Conservation (phyloP, 2,113 vertebrate species). For the Podarcis raffonei region DNA sequence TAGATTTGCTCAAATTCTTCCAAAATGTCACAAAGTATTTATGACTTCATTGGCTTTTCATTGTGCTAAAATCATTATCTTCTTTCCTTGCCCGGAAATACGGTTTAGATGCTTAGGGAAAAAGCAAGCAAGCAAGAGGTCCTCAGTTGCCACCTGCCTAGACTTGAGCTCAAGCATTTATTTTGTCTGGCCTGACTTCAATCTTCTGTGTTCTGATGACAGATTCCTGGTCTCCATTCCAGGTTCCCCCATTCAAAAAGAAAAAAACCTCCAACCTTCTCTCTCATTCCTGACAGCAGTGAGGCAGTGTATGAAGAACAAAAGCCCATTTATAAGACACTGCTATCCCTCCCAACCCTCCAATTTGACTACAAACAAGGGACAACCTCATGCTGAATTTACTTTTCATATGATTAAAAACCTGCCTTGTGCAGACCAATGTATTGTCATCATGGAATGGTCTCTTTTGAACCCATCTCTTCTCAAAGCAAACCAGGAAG, state of each 20-base stretch:
- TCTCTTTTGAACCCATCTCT: slow-evolving; percentile 25
- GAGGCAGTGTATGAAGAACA: slow-evolving; percentile 36
- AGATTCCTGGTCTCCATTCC: slow-evolving; percentile 54
- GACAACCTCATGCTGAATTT: slow-evolving; percentile 24
- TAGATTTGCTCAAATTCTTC: background rate
- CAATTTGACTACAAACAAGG: slow-evolving; percentile 31
- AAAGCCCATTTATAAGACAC: slow-evolving; percentile 35
- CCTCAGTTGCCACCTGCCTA: slow-evolving; percentile 44
- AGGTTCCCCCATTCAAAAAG: slow-evolving; percentile 12
- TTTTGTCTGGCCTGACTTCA: slow-evolving; percentile 59
- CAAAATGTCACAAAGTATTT: background rate
- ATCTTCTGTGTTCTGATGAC: slow-evolving; percentile 36
- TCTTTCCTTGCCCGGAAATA: slow-evolving; percentile 11
- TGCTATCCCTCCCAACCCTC: slow-evolving; percentile 18
- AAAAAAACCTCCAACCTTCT: background rate
- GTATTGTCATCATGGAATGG: background rate
- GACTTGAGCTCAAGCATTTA: background rate
- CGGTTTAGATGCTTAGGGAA: background rate
- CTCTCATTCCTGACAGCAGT: slow-evolving; percentile 32
- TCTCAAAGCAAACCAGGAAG: slow-evolving; percentile 17
- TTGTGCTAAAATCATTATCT: slow-evolving; percentile 19
- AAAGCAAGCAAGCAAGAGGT: background rate
- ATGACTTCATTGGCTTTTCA: slow-evolving; percentile 10
- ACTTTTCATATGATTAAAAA: slow-evolving; percentile 6
- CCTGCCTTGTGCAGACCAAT: background rate